Conservation (phyloP, 2,113 vertebrate genomes). For the Vidua macroura region DNA sequence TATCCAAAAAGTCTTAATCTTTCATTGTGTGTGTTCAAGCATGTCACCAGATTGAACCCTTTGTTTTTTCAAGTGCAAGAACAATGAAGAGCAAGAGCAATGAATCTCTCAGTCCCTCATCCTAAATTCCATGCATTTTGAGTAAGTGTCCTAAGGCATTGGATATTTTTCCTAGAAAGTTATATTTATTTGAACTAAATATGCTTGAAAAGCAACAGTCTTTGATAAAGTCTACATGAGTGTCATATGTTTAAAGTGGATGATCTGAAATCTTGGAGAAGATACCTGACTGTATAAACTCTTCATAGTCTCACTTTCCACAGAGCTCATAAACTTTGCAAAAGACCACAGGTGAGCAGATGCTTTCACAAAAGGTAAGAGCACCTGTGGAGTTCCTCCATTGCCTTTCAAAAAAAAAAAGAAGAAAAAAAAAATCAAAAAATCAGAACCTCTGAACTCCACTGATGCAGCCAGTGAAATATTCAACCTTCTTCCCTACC, state of each 20-base stretch:
- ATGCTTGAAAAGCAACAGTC: background rate
- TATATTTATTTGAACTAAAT: background rate
- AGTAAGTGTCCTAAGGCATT: background rate
- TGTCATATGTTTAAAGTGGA: background rate
- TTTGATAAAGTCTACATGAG: background rate
- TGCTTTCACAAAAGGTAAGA: background rate
- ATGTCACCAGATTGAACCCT: background rate
- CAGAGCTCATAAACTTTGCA: background rate
- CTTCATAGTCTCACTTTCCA: background rate
- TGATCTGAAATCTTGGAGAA: background rate
- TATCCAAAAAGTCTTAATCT: background rate
- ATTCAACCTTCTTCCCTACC: background rate
- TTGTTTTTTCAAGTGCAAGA: background rate
- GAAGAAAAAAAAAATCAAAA: accelerated
- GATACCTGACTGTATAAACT: background rate
- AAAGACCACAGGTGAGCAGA: background rate
- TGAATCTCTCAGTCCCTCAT: background rate
- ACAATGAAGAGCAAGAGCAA: background rate
- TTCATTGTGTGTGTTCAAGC: background rate
- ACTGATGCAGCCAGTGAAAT: background rate
- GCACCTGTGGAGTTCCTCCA: background rate
- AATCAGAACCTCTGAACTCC: background rate
- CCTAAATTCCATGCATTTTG: background rate
- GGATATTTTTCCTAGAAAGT: background rate
- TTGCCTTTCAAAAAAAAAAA: background rate